These are phyloP conservation scores for Proisotoma minuta DNA, from an alignment of 2,888 invertebrate genomes.

Conservation along the genomic window DNA sequence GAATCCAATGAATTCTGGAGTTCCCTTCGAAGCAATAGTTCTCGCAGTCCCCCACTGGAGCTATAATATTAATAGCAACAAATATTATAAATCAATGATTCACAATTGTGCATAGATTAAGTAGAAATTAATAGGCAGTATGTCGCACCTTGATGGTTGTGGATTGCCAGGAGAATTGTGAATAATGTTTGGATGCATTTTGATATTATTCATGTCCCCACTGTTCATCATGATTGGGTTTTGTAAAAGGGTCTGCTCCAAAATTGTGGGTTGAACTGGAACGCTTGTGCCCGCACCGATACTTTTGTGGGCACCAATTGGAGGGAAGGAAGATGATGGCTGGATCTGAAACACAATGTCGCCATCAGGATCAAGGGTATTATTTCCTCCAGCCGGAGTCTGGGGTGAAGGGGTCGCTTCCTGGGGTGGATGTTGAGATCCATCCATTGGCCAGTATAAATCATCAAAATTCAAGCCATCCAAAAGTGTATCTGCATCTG, in stretches of 20 bases:
- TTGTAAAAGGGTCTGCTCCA: conserved; percentile 40
- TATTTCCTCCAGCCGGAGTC: conserved; percentile 35
- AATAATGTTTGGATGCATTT: conserved; percentile 7
- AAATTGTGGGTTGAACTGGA: conserved; percentile 38
- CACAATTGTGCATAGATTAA: not conserved
- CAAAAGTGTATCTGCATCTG: conserved; percentile 69
- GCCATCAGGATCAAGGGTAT: conserved; percentile 35
- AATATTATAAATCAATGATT: not conserved
- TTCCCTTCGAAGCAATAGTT: conserved; percentile 43
- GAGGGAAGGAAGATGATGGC: conserved; percentile 45
- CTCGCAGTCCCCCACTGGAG: conserved; percentile 40
- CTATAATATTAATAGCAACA: conserved; percentile 20
- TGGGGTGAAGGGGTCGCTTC: conserved; percentile 47
- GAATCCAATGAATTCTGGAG: conserved; percentile 50
- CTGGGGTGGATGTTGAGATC: conserved; percentile 21
- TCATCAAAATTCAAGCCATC: conserved; percentile 85
- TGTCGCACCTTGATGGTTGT: conserved; percentile 28
- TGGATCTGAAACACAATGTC: conserved; percentile 37
- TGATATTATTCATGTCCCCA: conserved; percentile 14
- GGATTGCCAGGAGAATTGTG: conserved; percentile 18
- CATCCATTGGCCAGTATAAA: conserved; percentile 67
- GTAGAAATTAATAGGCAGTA: not conserved
- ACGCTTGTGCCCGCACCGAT: conserved; percentile 37
- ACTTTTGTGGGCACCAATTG: conserved; percentile 32
- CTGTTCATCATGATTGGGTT: conserved; percentile 32